phyloP scores from a whole-genome alignment of 2,113 vertebrate genomes.

The Etia nguti region DNA sequence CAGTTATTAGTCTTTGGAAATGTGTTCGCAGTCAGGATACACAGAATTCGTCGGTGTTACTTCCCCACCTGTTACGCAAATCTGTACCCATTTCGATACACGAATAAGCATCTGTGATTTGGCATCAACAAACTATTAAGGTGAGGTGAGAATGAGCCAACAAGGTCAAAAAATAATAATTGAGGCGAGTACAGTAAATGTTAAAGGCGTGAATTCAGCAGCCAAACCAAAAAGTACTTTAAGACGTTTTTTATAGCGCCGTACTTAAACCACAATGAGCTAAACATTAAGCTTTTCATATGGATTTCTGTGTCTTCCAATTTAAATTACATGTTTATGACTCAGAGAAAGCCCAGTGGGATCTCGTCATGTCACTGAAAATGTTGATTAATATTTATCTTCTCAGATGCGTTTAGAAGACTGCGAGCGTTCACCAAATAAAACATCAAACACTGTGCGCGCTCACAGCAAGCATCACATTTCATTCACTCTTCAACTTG shows the following conservation, averaged over 20 bases:
- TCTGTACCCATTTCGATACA: background rate
- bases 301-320: background rate
- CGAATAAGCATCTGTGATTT: background rate
- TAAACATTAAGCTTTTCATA: background rate
- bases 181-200: background rate
- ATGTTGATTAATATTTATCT: background rate
- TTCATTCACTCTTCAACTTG: slow-evolving; percentile 2
- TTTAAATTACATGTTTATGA: background rate
- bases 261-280: background rate
- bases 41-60: background rate
- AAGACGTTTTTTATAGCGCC: background rate
- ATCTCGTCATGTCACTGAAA: background rate
- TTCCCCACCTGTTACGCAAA: background rate
- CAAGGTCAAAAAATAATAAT: background rate
- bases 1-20: background rate
- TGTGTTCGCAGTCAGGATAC: background rate
- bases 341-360: background rate
- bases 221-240: background rate
- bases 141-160: background rate
- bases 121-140: background rate
- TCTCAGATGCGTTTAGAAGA: background rate
- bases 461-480: background rate
- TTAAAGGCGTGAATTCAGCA: background rate
- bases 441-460: background rate
- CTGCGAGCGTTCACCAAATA: background rate